Evolutionary conservation across 64 coral and sea anemone species (phyloP), one percentile per base, ranked within the genome.

Genomic region (Montipora foliosa): DNA sequence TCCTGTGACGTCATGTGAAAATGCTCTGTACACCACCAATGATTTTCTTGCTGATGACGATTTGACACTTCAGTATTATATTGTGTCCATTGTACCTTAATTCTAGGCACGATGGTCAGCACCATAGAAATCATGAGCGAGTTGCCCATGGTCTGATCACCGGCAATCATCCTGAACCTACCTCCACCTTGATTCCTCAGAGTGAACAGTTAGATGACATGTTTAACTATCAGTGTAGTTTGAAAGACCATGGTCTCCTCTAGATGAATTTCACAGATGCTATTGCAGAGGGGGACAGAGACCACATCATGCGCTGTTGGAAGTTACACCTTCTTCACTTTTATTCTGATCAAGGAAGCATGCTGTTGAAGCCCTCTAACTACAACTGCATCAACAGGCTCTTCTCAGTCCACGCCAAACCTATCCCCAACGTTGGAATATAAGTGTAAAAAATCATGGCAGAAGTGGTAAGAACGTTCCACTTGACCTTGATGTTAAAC

Each of bases 401-500:
- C 13, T 89, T 19, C 25, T 82, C 6, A 81, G 49, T 57, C 92
- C 77, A 75, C 77, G 93, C 4, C 84, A 94, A 19, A 72, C 76
- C 7, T 74, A 84, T 55, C 49, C 57, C 22, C 59, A 89, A 8
- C 69, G 68, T 14, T 94, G 93, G 87, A 94, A 94, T 61, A 24
- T 69, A 14, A 53, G 66, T 22, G 79, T 76, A n/a, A 91, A 81
- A 1, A 81, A 70, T 19, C 17, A 83, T 53, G 24, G 52, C 5
- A 57, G 52, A 21, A 61, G 16, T 19, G 86, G 79, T 22, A 81
- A 49, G 47, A 89, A 94, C 17, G 48, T 94, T 25, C 79, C 93
- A 58, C 49, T 94, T 7, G 93, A 94, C 76, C 79, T 94, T 69
- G 87, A 89, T 14, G 55, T 93, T 6, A 60, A 93, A 82, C 93